Evolutionary conservation across 2,888 invertebrate species (phyloP).

Genomic region (Icerya purchasi): DNA sequence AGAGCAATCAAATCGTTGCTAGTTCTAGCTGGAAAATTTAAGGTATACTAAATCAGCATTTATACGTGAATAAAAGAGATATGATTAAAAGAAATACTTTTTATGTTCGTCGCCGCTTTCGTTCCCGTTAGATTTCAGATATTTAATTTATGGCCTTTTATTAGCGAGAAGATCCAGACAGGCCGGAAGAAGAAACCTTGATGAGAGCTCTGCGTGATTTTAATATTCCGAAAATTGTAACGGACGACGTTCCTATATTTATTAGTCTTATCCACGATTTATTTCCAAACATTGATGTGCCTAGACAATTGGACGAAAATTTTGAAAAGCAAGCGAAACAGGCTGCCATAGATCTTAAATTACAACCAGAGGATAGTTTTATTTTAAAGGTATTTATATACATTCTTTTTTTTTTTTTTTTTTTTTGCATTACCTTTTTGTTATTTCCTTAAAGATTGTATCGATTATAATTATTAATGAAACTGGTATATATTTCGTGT

Average conservation of each 20-base stretch:
- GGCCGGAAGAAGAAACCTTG: conserved; percentile 78
- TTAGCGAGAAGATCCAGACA: conserved; percentile 42
- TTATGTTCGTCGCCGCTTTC: not conserved
- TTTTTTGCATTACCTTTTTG: too few species aligned
- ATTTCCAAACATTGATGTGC: conserved; percentile 80
- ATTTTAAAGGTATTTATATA: conserved; percentile 44
- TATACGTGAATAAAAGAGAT: not conserved
- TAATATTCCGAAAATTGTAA: conserved; percentile 82
- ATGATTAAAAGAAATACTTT: too few species aligned
- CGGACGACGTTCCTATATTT: conserved; percentile 76
- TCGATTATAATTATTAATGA: not conserved
- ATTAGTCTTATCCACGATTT: conserved; percentile 85
- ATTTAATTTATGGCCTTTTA: not conserved
- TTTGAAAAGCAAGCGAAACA: conserved; percentile 60
- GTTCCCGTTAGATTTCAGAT: not conserved
- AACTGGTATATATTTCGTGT: too few species aligned
- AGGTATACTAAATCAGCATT: conserved; percentile 30
- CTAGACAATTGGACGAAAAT: conserved; percentile 60
- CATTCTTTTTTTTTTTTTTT: too few species aligned
- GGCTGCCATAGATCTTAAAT: conserved; percentile 55
- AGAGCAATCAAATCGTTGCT: conserved; percentile 87
- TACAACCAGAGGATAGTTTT: conserved; percentile 81
- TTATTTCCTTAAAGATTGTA: not conserved
- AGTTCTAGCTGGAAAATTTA: conserved; percentile 79
- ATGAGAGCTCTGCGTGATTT: conserved; percentile 88